phyloP scores from a whole-genome alignment of 2,113 vertebrate genomes.

The Hirundichthys speculiger region DNA sequence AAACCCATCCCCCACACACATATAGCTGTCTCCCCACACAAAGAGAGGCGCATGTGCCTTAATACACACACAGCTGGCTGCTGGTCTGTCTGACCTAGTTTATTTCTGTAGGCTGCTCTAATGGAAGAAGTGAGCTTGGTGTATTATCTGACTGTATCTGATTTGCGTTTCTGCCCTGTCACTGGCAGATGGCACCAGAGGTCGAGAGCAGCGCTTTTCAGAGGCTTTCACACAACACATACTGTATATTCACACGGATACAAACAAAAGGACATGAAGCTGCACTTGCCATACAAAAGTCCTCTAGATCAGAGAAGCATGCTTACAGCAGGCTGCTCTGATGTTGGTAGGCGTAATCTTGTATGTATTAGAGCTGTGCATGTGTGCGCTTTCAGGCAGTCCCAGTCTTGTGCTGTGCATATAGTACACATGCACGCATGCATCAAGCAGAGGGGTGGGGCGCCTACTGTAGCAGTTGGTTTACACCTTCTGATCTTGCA shows the following conservation, averaged over 20 bases:
- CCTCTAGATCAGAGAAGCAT: no score
- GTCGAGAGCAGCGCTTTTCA: constrained; percentile 57
- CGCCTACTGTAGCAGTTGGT: constrained; percentile 40
- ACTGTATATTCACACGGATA: constrained; percentile 1
- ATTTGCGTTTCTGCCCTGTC: constrained; percentile 81
- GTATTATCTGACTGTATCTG: constrained; percentile 71
- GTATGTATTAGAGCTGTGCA: neutral
- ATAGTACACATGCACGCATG: constrained; percentile 8
- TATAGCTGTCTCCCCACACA: constrained; percentile 70
- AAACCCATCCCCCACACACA: constrained; percentile 62
- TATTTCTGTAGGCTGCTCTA: constrained; percentile 74
- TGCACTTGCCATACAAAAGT: neutral
- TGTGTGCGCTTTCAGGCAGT: neutral
- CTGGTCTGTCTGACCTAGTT: constrained; percentile 81
- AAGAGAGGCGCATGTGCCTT: constrained; percentile 72
- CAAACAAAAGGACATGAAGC: constrained; percentile 7
- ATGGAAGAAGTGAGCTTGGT: constrained; percentile 68
- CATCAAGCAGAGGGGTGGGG: constrained; percentile 33
- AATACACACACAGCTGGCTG: constrained; percentile 73
- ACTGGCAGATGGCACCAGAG: constrained; percentile 84
- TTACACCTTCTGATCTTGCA: constrained; percentile 59
- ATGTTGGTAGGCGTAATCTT: neutral
- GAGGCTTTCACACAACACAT: constrained; percentile 22
- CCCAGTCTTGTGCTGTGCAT: neutral
- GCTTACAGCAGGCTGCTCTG: neutral